Conservation (phyloP, 2,113 vertebrate species). For the Mormyrus iriodes region DNA sequence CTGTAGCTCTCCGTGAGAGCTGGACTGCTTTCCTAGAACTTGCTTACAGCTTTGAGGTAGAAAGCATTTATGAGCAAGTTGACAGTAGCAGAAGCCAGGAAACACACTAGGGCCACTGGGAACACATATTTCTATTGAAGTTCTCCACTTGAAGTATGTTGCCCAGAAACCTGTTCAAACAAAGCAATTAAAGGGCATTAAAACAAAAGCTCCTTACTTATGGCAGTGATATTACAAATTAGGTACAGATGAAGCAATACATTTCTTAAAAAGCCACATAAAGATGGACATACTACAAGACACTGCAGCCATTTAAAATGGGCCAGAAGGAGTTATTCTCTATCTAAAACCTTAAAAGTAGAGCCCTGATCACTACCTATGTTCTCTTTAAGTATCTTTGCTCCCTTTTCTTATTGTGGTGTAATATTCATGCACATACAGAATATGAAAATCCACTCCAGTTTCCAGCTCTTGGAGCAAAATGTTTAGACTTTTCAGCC, state of each 20-base stretch:
- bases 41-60: background rate
- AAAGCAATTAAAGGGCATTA: background rate
- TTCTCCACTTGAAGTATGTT: background rate
- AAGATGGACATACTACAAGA: background rate
- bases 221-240: background rate
- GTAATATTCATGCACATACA: background rate
- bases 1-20: background rate
- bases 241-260: background rate
- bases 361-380: background rate
- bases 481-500: no score
- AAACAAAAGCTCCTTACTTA: background rate
- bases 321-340: background rate
- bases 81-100: background rate
- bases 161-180: background rate
- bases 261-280: background rate
- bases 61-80: background rate
- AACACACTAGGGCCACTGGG: background rate
- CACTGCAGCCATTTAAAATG: background rate
- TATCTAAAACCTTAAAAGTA: background rate
- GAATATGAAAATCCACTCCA: constrained; percentile 6
- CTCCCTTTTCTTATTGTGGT: background rate
- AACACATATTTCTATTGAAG: background rate
- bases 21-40: background rate
- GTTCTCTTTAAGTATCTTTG: background rate
- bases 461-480: no score